phyloP scores from a whole-genome alignment of 2,113 vertebrate species.

The Perccottus glenii region DNA sequence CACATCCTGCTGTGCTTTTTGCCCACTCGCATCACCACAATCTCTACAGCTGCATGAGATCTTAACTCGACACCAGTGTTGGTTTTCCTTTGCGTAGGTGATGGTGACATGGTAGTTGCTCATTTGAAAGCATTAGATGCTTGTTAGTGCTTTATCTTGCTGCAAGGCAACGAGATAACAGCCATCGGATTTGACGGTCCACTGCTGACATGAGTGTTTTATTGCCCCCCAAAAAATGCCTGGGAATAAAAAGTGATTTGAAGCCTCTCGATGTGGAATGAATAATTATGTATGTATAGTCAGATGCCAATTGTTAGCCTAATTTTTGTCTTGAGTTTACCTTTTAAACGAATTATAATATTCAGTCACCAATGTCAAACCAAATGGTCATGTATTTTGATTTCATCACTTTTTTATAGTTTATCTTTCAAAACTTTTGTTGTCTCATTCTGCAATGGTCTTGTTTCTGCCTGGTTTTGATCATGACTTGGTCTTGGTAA shows the following conservation, averaged over 20 bases:
- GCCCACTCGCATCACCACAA: conserved; percentile 8
- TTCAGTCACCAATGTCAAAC: too few species aligned
- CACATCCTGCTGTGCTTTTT: conserved; percentile 8
- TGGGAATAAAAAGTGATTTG: conserved; percentile 21
- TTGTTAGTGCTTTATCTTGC: conserved; percentile 6
- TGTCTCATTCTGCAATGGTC: too few species aligned
- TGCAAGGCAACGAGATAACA: conserved; percentile 4
- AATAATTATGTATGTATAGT: conserved; percentile 8
- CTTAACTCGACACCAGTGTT: conserved; percentile 22
- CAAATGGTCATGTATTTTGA: too few species aligned
- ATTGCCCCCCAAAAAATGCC: conserved; percentile 26
- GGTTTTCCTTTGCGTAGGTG: not conserved
- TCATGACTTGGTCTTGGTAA: not conserved
- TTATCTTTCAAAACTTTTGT: too few species aligned
- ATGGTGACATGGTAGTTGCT: conserved; percentile 23
- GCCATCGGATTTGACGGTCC: conserved; percentile 23
- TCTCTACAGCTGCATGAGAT: conserved; percentile 19
- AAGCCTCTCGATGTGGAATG: conserved; percentile 45
- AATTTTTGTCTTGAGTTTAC: too few species aligned
- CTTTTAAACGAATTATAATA: too few species aligned
- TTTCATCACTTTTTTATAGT: too few species aligned
- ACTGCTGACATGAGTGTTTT: conserved; percentile 24
- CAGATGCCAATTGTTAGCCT: too few species aligned
- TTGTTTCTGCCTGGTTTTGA: too few species aligned
- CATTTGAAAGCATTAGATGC: conserved; percentile 22